phyloP scores from a whole-genome alignment of 2,797 vertebrate genomes.

The Sebastes wilsoni region DNA sequence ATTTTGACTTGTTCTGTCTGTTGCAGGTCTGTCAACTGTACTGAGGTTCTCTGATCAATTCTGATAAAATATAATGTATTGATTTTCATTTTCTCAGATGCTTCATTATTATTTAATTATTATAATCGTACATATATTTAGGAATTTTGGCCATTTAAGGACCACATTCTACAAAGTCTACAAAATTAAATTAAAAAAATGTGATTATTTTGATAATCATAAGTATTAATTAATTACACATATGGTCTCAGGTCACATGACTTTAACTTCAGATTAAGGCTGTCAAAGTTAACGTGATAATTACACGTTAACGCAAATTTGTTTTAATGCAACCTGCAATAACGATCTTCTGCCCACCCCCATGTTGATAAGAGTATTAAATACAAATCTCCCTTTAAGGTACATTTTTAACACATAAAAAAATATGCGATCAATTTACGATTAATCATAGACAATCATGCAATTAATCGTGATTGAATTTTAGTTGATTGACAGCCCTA shows the following conservation, averaged over 20 bases:
- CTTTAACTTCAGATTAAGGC: neutral
- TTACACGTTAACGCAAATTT: too few species aligned
- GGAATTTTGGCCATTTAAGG: neutral
- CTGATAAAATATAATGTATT: neutral
- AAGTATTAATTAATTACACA: neutral
- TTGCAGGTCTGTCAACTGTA: too few species aligned
- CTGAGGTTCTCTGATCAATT: neutral
- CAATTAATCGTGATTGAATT: too few species aligned
- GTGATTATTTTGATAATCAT: rapidly evolving
- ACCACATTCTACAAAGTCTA: neutral
- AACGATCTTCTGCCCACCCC: too few species aligned
- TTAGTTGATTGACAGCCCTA: too few species aligned
- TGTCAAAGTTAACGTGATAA: too few species aligned
- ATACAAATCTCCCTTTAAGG: too few species aligned
- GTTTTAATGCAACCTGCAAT: too few species aligned
- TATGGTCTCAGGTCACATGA: neutral
- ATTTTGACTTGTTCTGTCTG: neutral
- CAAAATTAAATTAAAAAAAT: neutral
- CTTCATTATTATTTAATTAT: neutral
- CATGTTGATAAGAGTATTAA: too few species aligned
- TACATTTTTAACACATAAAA: rapidly evolving
- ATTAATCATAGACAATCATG: too few species aligned
- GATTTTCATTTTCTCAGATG: neutral
- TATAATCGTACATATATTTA: neutral
- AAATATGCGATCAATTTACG: rapidly evolving